Conservation (phyloP, 1,140 invertebrate species). For the Chelonus insularis region DNA sequence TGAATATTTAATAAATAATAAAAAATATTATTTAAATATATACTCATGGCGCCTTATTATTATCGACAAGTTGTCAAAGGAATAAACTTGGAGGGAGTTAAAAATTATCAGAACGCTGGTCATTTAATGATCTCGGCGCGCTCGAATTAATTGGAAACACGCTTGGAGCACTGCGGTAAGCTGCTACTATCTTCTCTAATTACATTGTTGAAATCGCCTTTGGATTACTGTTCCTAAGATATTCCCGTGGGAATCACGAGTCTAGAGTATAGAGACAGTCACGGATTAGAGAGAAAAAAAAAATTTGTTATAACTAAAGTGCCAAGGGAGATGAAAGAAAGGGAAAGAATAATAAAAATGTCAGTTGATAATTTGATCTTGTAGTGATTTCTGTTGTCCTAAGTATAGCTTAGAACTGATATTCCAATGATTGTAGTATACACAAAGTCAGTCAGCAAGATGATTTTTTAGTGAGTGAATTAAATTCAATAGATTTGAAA, state of each 20-base stretch:
- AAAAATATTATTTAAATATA: background rate
- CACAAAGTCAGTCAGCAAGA: background rate
- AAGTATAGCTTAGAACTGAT: background rate
- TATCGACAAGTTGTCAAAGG: background rate
- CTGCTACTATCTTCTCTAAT: slow-evolving; percentile 32
- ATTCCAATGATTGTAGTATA: background rate
- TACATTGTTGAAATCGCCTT: slow-evolving; percentile 33
- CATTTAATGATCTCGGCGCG: slow-evolving; percentile 22
- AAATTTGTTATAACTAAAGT: background rate
- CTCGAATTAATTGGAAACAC: slow-evolving; percentile 34
- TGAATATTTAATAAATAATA: background rate
- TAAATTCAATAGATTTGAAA: slow-evolving; percentile 17
- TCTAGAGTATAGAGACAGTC: background rate
- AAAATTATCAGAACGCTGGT: slow-evolving; percentile 16
- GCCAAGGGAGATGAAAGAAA: background rate
- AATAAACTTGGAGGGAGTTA: background rate
- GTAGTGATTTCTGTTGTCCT: background rate
- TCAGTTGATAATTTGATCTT: background rate
- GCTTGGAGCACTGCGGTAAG: slow-evolving; percentile 1
- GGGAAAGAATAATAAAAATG: background rate
- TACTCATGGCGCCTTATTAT: background rate
- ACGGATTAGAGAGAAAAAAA: background rate
- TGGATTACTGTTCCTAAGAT: slow-evolving; percentile 25
- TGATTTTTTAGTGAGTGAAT: background rate
- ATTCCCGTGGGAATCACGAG: slow-evolving; percentile 22